These are phyloP conservation scores for Elysia crispata DNA, from an alignment of 2,888 invertebrate species.

Conservation along the genomic window DNA sequence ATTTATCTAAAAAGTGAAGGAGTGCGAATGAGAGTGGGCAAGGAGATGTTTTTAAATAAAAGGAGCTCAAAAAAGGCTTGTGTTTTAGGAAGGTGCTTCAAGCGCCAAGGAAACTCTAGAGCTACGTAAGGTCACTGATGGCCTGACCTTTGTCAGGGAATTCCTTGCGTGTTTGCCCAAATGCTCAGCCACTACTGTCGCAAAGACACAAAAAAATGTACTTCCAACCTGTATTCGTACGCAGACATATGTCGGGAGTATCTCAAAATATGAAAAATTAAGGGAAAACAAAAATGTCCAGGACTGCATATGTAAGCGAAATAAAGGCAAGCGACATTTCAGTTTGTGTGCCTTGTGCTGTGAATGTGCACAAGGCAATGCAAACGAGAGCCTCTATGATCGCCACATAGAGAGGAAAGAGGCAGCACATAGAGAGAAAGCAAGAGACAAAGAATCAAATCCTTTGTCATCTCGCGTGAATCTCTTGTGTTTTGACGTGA, in stretches of 20 bases:
- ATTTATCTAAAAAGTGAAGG: no score
- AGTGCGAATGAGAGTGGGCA: neutral
- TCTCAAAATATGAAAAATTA: neutral
- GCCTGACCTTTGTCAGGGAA: neutral
- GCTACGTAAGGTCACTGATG: no score
- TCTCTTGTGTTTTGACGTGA: neutral
- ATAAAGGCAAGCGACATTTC: neutral
- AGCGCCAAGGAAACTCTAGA: neutral
- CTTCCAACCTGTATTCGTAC: neutral
- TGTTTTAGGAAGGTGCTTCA: no score
- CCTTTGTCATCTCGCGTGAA: neutral
- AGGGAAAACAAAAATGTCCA: constrained; percentile 13
- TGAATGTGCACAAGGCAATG: neutral
- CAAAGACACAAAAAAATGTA: constrained; percentile 13
- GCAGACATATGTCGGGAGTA: neutral
- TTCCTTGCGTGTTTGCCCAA: constrained; percentile 2
- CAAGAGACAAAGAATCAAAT: neutral
- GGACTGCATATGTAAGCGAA: no score
- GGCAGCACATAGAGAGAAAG: neutral
- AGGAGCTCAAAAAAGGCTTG: no score
- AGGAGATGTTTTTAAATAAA: neutral
- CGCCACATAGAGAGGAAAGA: neutral
- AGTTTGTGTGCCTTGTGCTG: neutral
- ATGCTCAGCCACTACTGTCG: constrained; percentile 12
- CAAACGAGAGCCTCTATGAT: neutral